Evolutionary conservation across 1,140 invertebrate species (phyloP), one percentile per base, ranked within the genome.

Genomic region (Euschistus heros): DNA sequence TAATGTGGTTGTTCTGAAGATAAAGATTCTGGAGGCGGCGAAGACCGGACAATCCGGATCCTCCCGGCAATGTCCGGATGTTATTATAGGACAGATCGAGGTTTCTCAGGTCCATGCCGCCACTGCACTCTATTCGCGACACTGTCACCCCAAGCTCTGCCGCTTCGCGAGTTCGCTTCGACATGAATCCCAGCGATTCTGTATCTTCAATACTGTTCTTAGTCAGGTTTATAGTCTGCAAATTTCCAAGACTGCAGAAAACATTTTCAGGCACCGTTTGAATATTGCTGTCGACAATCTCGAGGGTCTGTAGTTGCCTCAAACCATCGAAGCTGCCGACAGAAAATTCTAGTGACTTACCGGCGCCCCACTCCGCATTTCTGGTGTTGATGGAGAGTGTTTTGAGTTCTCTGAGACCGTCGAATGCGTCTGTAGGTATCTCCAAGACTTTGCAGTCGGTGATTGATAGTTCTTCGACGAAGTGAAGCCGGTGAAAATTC

Each of bases 221-320:
- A 13, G 89, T 92, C 66, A 93, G 78, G 77, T 95, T 94, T 24
- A 96, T 77, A 59, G 84, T 81, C 71, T 88, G 87, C 7, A 96
- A 77, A 71, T 87, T 89, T 60, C 81, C 80, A 65, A 95, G 76
- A 4, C 84, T 80, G 73, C 90, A 92, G 62, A 92, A 84, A 33
- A 86, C 79, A 50, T 83, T 84, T 15, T 82, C 82, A 2, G 91
- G 88, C 68, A 94, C 73, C 2, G 83, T 79, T 62, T 84, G 80
- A 59, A 94, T 82, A 76, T 92, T 91, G 76, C 91, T 94, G 72
- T 88, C 82, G 61, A 84, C 80, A 68, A 94, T 76, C 77, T 94
- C 86, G 66, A 94, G 78, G 17, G 81, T 80, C 69, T 89, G 87
- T 27, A 92, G 76, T 74, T 90, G 87, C 68, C 84, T 82, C 17